A percentile compares a stretch with the other conserved stretches of the same genome.
phyloP scores from a whole-genome alignment of 2,888 invertebrate genomes.

The Pseudococcus viburni region DNA sequence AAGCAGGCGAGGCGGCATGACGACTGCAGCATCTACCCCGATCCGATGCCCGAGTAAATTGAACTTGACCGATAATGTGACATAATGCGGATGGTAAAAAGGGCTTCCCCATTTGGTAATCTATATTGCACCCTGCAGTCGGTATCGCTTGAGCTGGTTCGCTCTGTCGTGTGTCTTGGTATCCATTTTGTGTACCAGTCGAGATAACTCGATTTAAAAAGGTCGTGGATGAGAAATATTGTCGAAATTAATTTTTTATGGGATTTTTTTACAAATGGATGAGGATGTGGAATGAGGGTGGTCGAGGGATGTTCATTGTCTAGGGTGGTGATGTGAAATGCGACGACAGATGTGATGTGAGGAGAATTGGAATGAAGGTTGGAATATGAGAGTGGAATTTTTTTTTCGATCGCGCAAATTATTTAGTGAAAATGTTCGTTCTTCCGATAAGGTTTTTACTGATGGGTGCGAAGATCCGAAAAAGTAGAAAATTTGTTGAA shows the following conservation, averaged over 20 bases:
- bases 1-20: background rate
- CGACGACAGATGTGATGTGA: background rate
- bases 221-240: background rate
- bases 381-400: background rate
- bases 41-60: background rate
- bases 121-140: constrained; percentile 14
- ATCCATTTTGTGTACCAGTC: background rate
- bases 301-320: background rate
- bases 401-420: too few species aligned
- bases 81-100: background rate
- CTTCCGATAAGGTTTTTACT: too few species aligned
- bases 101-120: background rate
- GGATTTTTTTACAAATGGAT: constrained; percentile 4
- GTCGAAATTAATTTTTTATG: constrained; percentile 3
- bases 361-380: background rate
- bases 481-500: too few species aligned
- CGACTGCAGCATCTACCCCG: background rate
- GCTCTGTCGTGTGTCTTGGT: background rate
- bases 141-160: background rate
- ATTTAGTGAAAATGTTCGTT: too few species aligned
- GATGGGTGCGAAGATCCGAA: too few species aligned
- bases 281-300: background rate
- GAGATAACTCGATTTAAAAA: background rate
- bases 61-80: constrained; percentile 14
- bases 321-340: background rate